Evolutionary conservation across 2,797 vertebrate genomes (phyloP), one percentile per base, ranked within the genome.

Genomic region (Serranus cabrilla): DNA sequence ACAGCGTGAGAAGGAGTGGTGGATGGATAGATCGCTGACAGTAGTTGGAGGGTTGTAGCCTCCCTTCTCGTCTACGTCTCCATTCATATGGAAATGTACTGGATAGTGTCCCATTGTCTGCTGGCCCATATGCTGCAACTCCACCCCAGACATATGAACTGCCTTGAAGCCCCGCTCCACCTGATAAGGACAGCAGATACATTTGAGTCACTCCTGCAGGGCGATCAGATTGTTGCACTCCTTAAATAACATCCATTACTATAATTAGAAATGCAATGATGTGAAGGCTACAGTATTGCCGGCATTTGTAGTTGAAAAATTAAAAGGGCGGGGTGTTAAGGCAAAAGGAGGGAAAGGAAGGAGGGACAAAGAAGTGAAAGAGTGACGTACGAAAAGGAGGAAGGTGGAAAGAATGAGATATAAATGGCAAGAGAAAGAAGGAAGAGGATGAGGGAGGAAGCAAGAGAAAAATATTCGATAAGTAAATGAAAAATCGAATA

Each of bases 61-160:
- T 43, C 98, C 98, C 34, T 76, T 93, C 78, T 96, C 93, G 5
- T 99, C 98, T 87, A 99, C 94, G 0, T 99, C 96, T 21, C 97
- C 97, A 0, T 96, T 96, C 96, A 99, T 96, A 80, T 99, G 98
- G 91, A 99, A 99, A 81, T 99, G 98, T 43, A 99, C 88, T 0
- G 98, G 98, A 69, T 99, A 99, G 91, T 99, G 98, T 27, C 98
- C 98, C 95, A 99, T 94, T 0, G 96, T 95, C 93, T 99, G 98
- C 91, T 99, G 98, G 4, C 98, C 98, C 98, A 99, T 98, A 76
- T 98, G 94, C 78, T 93, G 95, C 68, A 99, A 85, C 92, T 99
- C 98, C 74, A 97, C 70, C 1, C 97, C 98, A 74, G 97, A 96
- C 42, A 99, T 87, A 59, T 99, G 98, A 9, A 95, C 94, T 0